Evolutionary conservation across 2,113 vertebrate species (phyloP).

Genomic region (Poecilia latipinna): DNA sequence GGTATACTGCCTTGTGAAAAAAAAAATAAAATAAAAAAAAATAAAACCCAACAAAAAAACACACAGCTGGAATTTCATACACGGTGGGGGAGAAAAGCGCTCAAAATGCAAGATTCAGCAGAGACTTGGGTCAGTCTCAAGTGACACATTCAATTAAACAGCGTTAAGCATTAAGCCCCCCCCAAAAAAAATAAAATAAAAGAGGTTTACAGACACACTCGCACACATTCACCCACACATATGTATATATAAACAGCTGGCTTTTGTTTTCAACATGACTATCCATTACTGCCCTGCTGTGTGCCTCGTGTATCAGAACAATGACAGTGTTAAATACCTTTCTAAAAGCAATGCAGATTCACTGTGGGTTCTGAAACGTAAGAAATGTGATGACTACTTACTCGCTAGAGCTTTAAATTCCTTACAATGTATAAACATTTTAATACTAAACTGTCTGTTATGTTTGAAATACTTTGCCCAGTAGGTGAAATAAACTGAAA

Average conservation of each 20-base stretch:
- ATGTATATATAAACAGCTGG: conserved; percentile 81
- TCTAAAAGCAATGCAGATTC: conserved; percentile 66
- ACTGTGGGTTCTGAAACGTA: conserved; percentile 60
- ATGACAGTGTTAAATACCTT: conserved; percentile 63
- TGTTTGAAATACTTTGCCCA: conserved; percentile 59
- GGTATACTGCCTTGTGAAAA: conserved; percentile 69
- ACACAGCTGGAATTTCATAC: conserved; percentile 73
- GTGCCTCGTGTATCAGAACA: conserved; percentile 69
- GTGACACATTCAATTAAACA: conserved; percentile 77
- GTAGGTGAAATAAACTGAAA: conserved; percentile 75
- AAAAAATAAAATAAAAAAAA: conserved; percentile 40
- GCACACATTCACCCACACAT: conserved; percentile 70
- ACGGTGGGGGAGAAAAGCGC: conserved; percentile 59
- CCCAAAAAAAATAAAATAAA: conserved; percentile 61
- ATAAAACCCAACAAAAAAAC: conserved; percentile 21
- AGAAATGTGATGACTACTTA: conserved; percentile 69
- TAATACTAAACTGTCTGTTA: conserved; percentile 71
- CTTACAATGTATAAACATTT: conserved; percentile 73
- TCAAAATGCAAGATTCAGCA: conserved; percentile 68
- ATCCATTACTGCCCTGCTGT: conserved; percentile 68
- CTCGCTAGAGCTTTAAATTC: conserved; percentile 67
- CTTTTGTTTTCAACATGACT: conserved; percentile 75
- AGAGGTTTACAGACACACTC: conserved; percentile 50
- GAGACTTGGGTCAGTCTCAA: conserved; percentile 65
- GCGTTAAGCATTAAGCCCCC: conserved; percentile 71